Conservation (phyloP, 2,113 vertebrate genomes). For the Pavo muticus region DNA sequence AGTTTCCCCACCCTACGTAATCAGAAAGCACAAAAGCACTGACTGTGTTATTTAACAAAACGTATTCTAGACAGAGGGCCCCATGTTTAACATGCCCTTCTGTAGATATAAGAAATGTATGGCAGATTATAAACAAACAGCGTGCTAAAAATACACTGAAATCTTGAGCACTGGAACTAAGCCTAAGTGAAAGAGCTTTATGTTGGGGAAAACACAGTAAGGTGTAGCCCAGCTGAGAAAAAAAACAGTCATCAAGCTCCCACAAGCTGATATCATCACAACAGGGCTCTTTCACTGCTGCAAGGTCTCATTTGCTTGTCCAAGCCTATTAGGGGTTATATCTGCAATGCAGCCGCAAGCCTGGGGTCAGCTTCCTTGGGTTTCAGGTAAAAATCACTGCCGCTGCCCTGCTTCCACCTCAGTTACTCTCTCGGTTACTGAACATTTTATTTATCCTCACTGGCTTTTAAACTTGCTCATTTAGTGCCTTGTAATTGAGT, state of each 20-base stretch:
- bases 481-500: neutral
- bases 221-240: conserved; percentile 2
- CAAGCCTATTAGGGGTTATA: conserved; percentile 20
- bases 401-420: neutral
- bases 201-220: neutral
- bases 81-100: neutral
- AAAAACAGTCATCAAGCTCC: neutral
- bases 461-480: neutral
- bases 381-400: neutral
- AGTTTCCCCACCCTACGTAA: neutral
- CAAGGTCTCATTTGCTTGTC: conserved; percentile 37
- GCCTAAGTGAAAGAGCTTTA: conserved; percentile 25
- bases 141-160: conserved; percentile 46
- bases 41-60: neutral
- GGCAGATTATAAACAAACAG: conserved; percentile 34
- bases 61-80: neutral
- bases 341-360: neutral
- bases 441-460: neutral
- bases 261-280: neutral
- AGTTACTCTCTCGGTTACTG: neutral
- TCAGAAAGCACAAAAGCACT: neutral
- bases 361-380: conserved; percentile 31
- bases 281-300: neutral
- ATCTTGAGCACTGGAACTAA: conserved; percentile 25
- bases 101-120: conserved; percentile 14